Base-by-base conservation (phyloP, 2,113 vertebrate species). In the Xerus inauris region DNA sequence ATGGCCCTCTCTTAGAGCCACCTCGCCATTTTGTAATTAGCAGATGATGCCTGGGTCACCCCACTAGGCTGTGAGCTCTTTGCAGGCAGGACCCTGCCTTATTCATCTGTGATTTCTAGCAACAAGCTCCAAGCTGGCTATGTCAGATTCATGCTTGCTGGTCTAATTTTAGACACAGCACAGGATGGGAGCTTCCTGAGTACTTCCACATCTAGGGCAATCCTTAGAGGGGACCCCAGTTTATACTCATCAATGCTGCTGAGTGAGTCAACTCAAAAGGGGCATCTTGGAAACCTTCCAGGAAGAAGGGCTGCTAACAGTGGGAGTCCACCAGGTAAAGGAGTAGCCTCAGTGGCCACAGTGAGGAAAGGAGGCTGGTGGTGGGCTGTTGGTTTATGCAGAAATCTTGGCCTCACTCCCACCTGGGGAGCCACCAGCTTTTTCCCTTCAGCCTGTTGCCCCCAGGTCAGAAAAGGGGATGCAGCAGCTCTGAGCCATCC, bases 291-390 rank as follows among this genome's bases (percentile, higher is more conserved):
- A 40, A 59, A 45, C 17, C 19, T 35, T 83, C 57, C 30, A 38
- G 49, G 86, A 54, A 35, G 92, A 81, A 28, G 28, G 65, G 22
- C 11, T 13, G 32, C 92, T 35, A 16, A 47, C 9, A 49, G 47
- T 1, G 7, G 57, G 30, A 30, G 42, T 24, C n/a, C 22, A 16
- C 40, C 32, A 57, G 16, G 45, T 12, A 32, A 77, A 42, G 75
- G 24, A 22, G 82, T 19, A 35, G 42, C 6, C 47, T 16, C 1
- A 6, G 77, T 0, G 57, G 28, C 19, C 24, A 1, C 0, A 0
- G 17, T 3, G 5, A 26, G 40, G 67, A 28, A 51, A n/a, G 13
- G 10, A 40, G 65, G 22, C 14, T 0, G 57, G 64, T 5, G 28
- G 8, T 0, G 22, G 49, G 64, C 82, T 49, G 19, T 26, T 1